phyloP scores from a whole-genome alignment of 2,888 invertebrate genomes.

The Plebejus anna region DNA sequence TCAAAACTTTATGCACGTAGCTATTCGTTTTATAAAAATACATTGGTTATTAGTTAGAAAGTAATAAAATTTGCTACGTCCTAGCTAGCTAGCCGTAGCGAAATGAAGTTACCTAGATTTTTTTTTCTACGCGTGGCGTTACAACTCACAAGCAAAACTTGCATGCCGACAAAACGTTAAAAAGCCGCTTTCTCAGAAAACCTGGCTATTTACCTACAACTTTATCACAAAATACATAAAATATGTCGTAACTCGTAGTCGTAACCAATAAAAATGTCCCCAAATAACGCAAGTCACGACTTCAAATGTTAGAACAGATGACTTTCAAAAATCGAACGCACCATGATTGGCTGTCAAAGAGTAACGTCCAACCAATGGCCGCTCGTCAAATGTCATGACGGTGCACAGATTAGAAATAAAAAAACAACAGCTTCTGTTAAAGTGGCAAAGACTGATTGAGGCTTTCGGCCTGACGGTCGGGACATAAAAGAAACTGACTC shows the following conservation, averaged over 20 bases:
- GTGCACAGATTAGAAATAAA: conserved; percentile 60
- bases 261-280: conserved; percentile 42
- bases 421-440: conserved; percentile 73
- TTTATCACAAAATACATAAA: conserved; percentile 36
- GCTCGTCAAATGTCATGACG: conserved; percentile 77
- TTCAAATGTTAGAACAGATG: conserved; percentile 72
- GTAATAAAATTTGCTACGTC: conserved; percentile 14
- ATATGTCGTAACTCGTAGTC: conserved; percentile 33
- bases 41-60: background rate
- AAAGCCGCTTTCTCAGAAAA: background rate
- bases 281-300: conserved; percentile 54
- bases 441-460: conserved; percentile 51
- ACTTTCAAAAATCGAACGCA: conserved; percentile 70
- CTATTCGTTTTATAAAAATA: background rate
- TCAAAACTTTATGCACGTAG: too few relatives aligned
- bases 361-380: conserved; percentile 66
- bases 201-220: conserved; percentile 8
- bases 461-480: conserved; percentile 38
- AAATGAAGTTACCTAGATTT: background rate
- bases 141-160: background rate
- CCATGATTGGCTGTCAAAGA: conserved; percentile 76
- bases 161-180: conserved; percentile 14
- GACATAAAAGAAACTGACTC: conserved; percentile 32
- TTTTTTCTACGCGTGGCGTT: background rate
- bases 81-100: background rate